Conservation (phyloP, 2,113 vertebrate species). For the Oncorhynchus masou region DNA sequence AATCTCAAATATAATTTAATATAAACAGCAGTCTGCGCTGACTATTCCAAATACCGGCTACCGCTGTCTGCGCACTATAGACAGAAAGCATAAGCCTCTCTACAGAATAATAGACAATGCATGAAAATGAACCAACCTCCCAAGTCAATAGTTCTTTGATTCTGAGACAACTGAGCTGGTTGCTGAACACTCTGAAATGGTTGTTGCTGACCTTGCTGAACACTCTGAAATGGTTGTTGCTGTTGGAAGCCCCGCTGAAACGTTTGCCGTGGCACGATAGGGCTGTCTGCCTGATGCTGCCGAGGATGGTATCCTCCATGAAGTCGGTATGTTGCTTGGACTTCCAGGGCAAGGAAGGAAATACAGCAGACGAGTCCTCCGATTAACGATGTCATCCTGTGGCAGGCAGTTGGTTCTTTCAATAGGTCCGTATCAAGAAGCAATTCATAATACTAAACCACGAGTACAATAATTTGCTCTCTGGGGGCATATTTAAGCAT, state of each 20-base stretch:
- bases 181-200: neutral
- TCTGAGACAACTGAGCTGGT: constrained; percentile 9
- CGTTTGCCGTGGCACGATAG: constrained; percentile 20
- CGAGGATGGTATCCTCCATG: constrained; percentile 34
- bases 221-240: neutral
- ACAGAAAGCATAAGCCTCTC: neutral
- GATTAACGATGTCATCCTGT: constrained; percentile 44
- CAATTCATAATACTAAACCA: too few relatives aligned
- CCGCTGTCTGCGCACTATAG: too few relatives aligned
- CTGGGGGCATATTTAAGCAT: neutral
- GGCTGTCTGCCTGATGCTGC: constrained; percentile 31
- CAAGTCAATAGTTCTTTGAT: neutral
- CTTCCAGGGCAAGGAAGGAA: constrained; percentile 42
- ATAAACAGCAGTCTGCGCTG: neutral
- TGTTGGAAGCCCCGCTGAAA: constrained; percentile 9
- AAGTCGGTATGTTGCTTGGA: constrained; percentile 48
- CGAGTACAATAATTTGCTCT: neutral
- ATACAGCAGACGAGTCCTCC: constrained; percentile 41
- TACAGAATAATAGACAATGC: neutral
- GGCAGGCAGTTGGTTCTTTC: neutral
- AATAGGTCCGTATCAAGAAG: neutral
- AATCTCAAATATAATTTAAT: neutral
- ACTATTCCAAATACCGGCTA: neutral
- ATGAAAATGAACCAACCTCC: constrained; percentile 14
- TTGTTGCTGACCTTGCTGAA: neutral